These are phyloP conservation scores for Enteromius viviparus DNA, from an alignment of 2,797 vertebrate species.

Conservation along the genomic window DNA sequence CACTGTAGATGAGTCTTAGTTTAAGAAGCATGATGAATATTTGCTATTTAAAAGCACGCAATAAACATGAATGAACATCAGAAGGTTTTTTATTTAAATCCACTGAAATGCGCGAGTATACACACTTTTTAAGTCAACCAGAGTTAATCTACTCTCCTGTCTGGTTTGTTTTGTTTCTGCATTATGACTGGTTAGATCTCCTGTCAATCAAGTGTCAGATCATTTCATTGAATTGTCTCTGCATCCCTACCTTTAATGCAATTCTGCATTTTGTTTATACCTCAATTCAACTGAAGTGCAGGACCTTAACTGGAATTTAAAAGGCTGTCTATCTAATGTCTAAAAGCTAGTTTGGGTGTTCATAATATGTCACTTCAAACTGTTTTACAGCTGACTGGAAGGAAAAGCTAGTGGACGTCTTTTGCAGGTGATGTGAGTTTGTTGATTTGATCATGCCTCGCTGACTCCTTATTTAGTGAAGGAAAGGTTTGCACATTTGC, in stretches of 20 bases:
- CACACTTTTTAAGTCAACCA: too few species aligned
- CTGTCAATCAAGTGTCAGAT: background rate
- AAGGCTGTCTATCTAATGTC: background rate
- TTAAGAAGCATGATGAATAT: background rate
- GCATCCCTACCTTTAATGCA: background rate
- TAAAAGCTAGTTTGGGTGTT: conserved; percentile 1
- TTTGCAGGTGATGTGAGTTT: conserved; percentile 5
- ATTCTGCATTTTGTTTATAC: background rate
- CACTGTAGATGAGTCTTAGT: background rate
- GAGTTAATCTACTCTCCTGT: too few species aligned
- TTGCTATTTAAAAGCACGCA: too few species aligned
- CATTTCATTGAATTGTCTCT: background rate
- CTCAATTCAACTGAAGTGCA: background rate
- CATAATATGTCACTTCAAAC: background rate
- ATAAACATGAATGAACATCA: background rate
- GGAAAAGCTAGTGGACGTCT: background rate
- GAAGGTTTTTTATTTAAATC: background rate
- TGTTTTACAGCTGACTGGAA: background rate
- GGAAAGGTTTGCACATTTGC: conserved; percentile 1
- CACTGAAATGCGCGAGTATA: too few species aligned
- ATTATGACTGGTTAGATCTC: background rate
- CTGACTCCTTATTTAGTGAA: background rate
- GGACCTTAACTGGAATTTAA: background rate
- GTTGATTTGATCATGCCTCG: background rate
- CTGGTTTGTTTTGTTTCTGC: too few species aligned